Conservation (phyloP, 2,797 vertebrate species). For the Astyanax mexicanus region DNA sequence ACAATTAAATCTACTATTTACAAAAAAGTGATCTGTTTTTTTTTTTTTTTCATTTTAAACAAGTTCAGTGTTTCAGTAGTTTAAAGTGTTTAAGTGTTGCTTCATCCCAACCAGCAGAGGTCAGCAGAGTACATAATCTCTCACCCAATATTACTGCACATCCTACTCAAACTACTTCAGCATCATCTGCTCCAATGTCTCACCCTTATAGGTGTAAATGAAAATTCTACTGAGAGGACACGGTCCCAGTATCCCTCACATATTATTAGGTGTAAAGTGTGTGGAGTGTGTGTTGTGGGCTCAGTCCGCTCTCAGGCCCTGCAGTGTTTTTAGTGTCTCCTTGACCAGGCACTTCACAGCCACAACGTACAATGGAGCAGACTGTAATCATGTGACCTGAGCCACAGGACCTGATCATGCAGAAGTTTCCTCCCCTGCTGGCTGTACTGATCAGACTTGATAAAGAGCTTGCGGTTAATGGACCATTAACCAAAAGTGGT, state of each 20-base stretch:
- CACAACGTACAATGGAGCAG: conserved; percentile 72
- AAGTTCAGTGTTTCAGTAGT: neutral
- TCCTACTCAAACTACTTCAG: neutral
- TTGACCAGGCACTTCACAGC: conserved; percentile 52
- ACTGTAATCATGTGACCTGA: conserved; percentile 67
- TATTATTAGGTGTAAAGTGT: conserved; percentile 8
- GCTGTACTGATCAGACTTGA: conserved; percentile 52
- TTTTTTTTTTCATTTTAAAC: neutral
- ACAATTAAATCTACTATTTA: no score
- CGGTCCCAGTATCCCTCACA: neutral
- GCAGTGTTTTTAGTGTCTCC: conserved; percentile 50
- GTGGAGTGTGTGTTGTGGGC: neutral
- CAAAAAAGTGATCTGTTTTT: no score
- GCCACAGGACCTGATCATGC: conserved; percentile 45
- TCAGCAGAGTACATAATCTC: conserved; percentile 28
- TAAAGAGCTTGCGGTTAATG: neutral
- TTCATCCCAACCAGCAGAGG: conserved; percentile 37
- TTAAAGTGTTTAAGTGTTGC: neutral
- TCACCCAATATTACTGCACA: neutral
- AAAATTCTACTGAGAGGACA: neutral
- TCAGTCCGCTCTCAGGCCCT: neutral
- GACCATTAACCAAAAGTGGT: neutral
- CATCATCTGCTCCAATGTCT: conserved; percentile 9
- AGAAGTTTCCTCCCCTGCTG: conserved; percentile 31
- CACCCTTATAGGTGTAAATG: conserved; percentile 2